Base-by-base conservation (phyloP, 2,797 vertebrate species). In the Sylvia borin region DNA sequence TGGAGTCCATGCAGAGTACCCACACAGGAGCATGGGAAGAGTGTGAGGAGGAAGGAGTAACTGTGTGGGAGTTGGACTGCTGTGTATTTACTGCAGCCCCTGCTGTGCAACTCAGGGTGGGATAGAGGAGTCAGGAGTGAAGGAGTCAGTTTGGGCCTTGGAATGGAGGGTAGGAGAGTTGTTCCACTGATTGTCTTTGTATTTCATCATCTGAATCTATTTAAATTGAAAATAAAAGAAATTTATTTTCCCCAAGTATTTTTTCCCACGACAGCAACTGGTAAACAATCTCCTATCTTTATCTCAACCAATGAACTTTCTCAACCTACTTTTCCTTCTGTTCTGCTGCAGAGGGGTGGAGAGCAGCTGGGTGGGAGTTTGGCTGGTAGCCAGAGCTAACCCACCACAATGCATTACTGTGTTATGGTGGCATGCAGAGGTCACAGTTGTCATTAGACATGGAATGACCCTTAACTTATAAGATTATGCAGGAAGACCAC, bases 71-170 rank as follows among this genome's bases (percentile, higher is more conserved):
- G 38, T 51, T 53, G 19, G 20, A 34, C 7, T 18, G 25, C 22
- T n/a, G 2, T 21, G 15, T 43, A 22, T 27, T 48, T 64, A 34
- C 40, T 80, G 27, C 43, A 64, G 13, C 4, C 3, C 4, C 5
- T 1, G 10, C 7, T 32, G 17, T 3, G 2, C 19, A 5, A 3
- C 11, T 50, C 1, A 0, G 5, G 1, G 7, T 50, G 15, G 9
- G 15, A 55, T 5, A 45, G 25, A 54, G 17, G 10, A 29, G 6
- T 74, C 25, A 53, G 34, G 29, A 72, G 16, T 6, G 21, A 82
- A 67, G 42, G 27, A 66, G 14, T 54, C 34, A 76, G 27, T 15
- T 10, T 65, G 10, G 16, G 22, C 25, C 43, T 70, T n/a, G 20
- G 32, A 77, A 77, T 55, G n/a, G 16, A 90, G 42, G 15, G 12